Percentiles rank a stretch among this genome's conserved stretches.
These are phyloP conservation scores for Drosophila bocqueti DNA, from an alignment of 1,140 invertebrate genomes.

Conservation along the genomic window DNA sequence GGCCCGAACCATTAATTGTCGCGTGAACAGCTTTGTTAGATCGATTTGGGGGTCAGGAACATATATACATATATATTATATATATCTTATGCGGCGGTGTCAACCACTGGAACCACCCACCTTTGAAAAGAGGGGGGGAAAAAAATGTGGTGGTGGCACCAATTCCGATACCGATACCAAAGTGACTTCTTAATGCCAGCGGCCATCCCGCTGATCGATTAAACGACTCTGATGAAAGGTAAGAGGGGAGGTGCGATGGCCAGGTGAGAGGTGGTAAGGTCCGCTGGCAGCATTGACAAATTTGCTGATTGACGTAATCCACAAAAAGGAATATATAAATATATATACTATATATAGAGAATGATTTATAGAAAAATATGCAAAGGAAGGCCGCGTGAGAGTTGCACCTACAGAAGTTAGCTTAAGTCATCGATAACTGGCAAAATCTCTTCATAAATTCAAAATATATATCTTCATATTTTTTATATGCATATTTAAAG, in stretches of 20 bases:
- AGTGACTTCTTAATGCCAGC: conserved; percentile 64
- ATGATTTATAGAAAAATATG: not conserved
- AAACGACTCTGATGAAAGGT: conserved; percentile 54
- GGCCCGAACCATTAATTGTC: conserved; percentile 72
- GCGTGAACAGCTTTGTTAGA: conserved; percentile 72
- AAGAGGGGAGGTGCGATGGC: not conserved
- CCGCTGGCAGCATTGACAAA: conserved; percentile 66
- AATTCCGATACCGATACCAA: conserved; percentile 38
- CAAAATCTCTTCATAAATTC: not conserved
- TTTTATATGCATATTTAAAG: not conserved
- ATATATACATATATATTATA: conserved; percentile 3
- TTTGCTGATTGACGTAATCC: conserved; percentile 80
- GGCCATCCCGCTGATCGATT: conserved; percentile 75
- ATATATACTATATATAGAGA: not conserved
- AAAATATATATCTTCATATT: not conserved
- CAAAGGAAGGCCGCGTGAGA: conserved; percentile 38
- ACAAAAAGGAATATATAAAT: conserved; percentile 4
- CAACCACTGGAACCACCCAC: conserved; percentile 44
- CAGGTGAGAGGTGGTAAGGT: conserved; percentile 15
- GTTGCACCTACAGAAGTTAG: not conserved
- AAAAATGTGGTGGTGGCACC: conserved; percentile 43
- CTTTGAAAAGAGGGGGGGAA: not conserved
- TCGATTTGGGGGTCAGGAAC: conserved; percentile 58
- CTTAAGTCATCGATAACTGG: not conserved
- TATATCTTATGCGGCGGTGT: conserved; percentile 38